A percentile compares a stretch with the other conserved stretches of the same genome.
Evolutionary conservation across 2,888 invertebrate species (phyloP).

Genomic region (Lacanobia oleracea): DNA sequence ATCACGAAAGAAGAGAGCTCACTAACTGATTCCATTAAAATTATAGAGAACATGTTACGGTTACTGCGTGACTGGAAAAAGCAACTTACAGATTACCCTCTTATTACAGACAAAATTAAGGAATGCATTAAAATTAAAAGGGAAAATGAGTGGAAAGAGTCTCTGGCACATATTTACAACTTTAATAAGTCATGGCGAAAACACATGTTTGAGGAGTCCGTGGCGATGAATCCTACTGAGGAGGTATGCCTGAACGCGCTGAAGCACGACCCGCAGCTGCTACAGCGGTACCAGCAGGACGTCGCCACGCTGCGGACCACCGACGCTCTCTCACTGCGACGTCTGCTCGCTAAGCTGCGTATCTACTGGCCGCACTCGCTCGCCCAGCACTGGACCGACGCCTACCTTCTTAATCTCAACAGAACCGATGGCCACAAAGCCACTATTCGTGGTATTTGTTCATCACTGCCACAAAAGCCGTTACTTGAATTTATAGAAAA

Average conservation of each 20-base stretch:
- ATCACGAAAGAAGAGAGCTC: slow-evolving; percentile 66
- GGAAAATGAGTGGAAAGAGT: slow-evolving; percentile 69
- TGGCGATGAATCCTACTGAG: slow-evolving; percentile 73
- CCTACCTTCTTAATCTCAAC: slow-evolving; percentile 69
- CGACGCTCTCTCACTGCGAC: slow-evolving; percentile 69
- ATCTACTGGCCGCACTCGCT: slow-evolving; percentile 78
- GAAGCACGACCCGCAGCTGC: slow-evolving; percentile 79
- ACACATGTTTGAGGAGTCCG: slow-evolving; percentile 79
- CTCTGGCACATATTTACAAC: slow-evolving; percentile 75
- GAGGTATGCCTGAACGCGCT: slow-evolving; percentile 79
- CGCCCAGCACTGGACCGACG: slow-evolving; percentile 70
- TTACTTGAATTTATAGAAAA: slow-evolving; percentile 73
- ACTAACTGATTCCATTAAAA: slow-evolving; percentile 54
- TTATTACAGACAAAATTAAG: slow-evolving; percentile 74
- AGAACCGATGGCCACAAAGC: slow-evolving; percentile 71
- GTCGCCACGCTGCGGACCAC: slow-evolving; percentile 68
- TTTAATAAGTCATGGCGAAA: slow-evolving; percentile 80
- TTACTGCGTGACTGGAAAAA: slow-evolving; percentile 78
- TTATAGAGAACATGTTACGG: slow-evolving; percentile 63
- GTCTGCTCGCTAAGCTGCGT: slow-evolving; percentile 75
- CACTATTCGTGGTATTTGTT: slow-evolving; percentile 74
- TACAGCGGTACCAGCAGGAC: slow-evolving; percentile 68
- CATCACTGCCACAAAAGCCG: slow-evolving; percentile 69
- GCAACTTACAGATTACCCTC: slow-evolving; percentile 72
- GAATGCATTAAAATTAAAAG: slow-evolving; percentile 71